Evolutionary conservation across 2,797 vertebrate species (phyloP), one percentile per base, ranked within the genome.

Genomic region (Ctenopoma multispine): DNA sequence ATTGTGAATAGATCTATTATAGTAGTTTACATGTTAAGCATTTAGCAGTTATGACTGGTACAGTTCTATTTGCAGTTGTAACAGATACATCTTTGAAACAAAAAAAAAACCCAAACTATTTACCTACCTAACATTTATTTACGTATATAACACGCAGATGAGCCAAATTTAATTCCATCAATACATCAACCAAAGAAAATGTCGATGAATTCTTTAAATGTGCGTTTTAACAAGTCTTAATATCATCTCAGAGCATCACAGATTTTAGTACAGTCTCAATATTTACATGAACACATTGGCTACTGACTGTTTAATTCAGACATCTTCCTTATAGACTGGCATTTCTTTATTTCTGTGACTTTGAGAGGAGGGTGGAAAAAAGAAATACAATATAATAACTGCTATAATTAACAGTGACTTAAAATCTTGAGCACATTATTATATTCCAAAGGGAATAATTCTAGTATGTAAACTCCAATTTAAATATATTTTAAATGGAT

Each of bases 391-490:
- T n/a, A n/a, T n/a, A n/a, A n/a, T n/a, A n/a, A n/a, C n/a, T 13
- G 13, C 12, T 38, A 38, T 38, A 72, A 61, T 80, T 72, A 60
- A 63, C 62, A 64, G 49, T 68, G 50, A 62, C 48, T 50, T 58
- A 41, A 65, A 76, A 80, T 64, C 51, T 58, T n/a, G 27, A 74
- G 34, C 43, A 56, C 47, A 70, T 74, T 65, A 63, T 57, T 47
- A 43, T 48, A 65, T 72, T 44, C 69, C 59, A 34, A 59, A 70
- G 59, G 71, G 53, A 73, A 62, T 72, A 65, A 60, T 81, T 62
- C 84, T 63, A 14, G 18, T 61, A 29, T 63, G 47, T 67, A 55
- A 75, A 38, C 75, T 66, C 24, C 5, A 44, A 75, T 72, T 63
- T 63, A 47, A 68, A 72, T 24, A 50, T 20, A 34, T 53, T 72